phyloP scores from a whole-genome alignment of 2,113 vertebrate genomes.

The Athene cunicularia region DNA sequence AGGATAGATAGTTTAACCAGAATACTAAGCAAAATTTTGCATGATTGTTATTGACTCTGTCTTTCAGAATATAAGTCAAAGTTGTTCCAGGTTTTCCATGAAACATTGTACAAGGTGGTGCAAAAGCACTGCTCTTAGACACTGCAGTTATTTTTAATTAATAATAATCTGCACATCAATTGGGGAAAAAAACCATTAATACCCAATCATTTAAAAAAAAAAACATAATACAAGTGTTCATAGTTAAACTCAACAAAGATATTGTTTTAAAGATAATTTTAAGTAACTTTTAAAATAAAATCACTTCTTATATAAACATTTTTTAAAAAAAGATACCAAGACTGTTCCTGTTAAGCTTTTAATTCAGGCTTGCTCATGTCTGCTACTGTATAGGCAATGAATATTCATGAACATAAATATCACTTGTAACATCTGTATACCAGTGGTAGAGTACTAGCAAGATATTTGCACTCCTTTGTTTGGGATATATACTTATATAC shows the following conservation, averaged over 20 bases:
- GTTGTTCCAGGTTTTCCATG: background rate
- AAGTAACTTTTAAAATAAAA: background rate
- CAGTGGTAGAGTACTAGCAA: slow-evolving; percentile 6
- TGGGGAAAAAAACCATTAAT: background rate
- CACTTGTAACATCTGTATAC: slow-evolving; percentile 43
- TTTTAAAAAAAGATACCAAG: background rate
- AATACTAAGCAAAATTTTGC: background rate
- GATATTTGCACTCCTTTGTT: slow-evolving; percentile 36
- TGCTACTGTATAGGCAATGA: slow-evolving; percentile 59
- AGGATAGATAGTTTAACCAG: background rate
- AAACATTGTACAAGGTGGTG: background rate
- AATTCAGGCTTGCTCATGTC: background rate
- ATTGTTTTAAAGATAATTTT: background rate
- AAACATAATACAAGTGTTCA: background rate
- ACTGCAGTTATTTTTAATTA: background rate
- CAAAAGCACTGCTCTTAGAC: background rate
- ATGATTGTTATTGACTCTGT: background rate
- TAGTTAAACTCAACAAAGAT: background rate
- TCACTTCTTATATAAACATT: background rate
- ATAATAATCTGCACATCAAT: background rate
- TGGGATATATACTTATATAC: background rate
- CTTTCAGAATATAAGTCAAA: background rate
- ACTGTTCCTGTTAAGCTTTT: background rate
- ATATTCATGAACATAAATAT: slow-evolving; percentile 57
- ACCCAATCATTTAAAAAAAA: background rate